Percentiles rank a stretch among this genome's conserved stretches.
Conservation (phyloP, 2,888 invertebrate genomes). For the Spodoptera picta region DNA sequence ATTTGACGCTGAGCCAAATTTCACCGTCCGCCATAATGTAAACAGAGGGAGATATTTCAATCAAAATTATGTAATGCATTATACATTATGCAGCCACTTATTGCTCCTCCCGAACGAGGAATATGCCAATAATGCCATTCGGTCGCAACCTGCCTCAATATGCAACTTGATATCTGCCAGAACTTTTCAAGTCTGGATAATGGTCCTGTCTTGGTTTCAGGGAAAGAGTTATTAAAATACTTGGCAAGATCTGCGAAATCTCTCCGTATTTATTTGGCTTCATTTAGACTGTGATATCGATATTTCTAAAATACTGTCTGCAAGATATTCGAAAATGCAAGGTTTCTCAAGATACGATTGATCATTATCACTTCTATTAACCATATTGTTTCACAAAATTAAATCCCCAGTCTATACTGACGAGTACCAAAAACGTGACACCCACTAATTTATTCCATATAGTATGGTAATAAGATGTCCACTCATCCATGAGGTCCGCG, state of each 20-base stretch:
- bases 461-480: conserved; percentile 34
- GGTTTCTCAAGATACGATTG: not conserved
- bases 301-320: conserved; percentile 6
- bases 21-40: conserved; percentile 34
- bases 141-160: conserved; percentile 39
- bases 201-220: conserved; percentile 14
- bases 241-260: conserved; percentile 23
- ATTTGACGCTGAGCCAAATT: conserved; percentile 52
- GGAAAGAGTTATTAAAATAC: conserved; percentile 26
- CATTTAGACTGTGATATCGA: conserved; percentile 16
- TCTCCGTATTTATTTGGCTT: conserved; percentile 21
- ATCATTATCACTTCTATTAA: too few species aligned
- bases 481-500: conserved; percentile 38
- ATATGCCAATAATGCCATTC: conserved; percentile 23
- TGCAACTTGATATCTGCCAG: conserved; percentile 28
- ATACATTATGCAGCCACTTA: conserved; percentile 11
- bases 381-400: too few species aligned
- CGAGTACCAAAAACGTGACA: conserved; percentile 1
- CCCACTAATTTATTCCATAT: conserved; percentile 11
- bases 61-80: conserved; percentile 49
- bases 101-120: conserved; percentile 6
- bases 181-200: conserved; percentile 17
- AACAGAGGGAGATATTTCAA: conserved; percentile 43
- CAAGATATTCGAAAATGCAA: conserved; percentile 1
- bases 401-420: too few species aligned